phyloP scores from a whole-genome alignment of 2,888 invertebrate species.

The Megamerina dolium region DNA sequence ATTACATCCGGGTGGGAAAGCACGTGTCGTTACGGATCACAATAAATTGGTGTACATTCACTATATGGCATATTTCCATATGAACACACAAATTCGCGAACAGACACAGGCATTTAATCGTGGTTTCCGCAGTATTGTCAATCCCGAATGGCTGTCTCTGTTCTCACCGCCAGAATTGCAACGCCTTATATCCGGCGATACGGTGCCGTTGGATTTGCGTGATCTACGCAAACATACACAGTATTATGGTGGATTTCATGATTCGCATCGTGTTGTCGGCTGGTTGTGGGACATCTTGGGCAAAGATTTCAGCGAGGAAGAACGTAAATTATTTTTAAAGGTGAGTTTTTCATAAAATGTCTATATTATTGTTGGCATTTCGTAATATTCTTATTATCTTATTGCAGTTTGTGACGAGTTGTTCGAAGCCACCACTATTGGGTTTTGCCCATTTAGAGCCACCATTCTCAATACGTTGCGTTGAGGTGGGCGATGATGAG shows the following conservation, averaged over 20 bases:
- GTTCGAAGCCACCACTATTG: conserved; percentile 92
- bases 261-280: conserved; percentile 88
- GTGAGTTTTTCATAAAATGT: conserved; percentile 46
- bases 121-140: conserved; percentile 92
- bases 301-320: conserved; percentile 87
- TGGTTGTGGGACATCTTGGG: conserved; percentile 99
- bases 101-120: conserved; percentile 95
- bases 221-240: conserved; percentile 88
- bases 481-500: conserved; percentile 97
- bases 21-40: conserved; percentile 88
- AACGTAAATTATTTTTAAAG: conserved; percentile 91
- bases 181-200: conserved; percentile 92
- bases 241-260: conserved; percentile 98
- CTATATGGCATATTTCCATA: conserved; percentile 95
- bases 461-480: conserved; percentile 96
- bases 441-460: conserved; percentile 96
- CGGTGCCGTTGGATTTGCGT: conserved; percentile 82
- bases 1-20: conserved; percentile 89
- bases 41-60: conserved; percentile 99
- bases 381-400: not conserved
- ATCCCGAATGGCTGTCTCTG: conserved; percentile 87
- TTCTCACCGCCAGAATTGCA: conserved; percentile 96
- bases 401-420: conserved; percentile 80
- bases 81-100: conserved; percentile 96
- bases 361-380: not conserved